Evolutionary conservation across 2,113 vertebrate species (phyloP), one percentile per base, ranked within the genome.

Genomic region (Lamprotornis superbus): DNA sequence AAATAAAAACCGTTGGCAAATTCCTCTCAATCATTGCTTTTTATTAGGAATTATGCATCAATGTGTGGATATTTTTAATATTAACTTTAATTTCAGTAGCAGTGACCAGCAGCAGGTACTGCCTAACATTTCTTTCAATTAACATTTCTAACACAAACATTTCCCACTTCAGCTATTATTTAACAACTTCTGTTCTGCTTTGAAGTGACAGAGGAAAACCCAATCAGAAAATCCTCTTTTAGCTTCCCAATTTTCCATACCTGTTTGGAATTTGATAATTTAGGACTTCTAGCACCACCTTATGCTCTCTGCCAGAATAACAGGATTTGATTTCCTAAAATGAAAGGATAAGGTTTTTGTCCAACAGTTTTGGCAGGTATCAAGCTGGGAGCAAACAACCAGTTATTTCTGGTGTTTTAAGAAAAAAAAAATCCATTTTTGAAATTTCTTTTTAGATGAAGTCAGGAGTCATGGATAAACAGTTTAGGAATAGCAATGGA

Each of bases 251-350:
- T n/a, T 53, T 44, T 77, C 21, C 46, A 15, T 37, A 7, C 22
- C 30, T 70, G 23, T 50, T 92, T 57, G 56, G 77, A 56, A 52
- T 87, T 55, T 42, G 77, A 7, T 87, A 24, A 82, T 30, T 68
- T 30, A 47, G 42, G 95, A 94, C 81, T 86, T 74, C 37, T 65
- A 96, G 97, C 98, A 96, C 97, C 97, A 97, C 93, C 96, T 96
- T 90, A 95, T 60, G 97, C 71, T 64, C 33, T 55, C 17, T 84
- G 24, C 87, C 89, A 92, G 93, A 90, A 98, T 93, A 96, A 94
- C 97, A 97, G 71, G 74, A 3, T 61, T 91, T 83, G 60, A 68
- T 83, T 82, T 67, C 68, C 61, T 57, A 10, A 70, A 44, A 42
- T 30, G 59, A 63, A 16, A 52, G 18, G 13, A 2, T 18, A 13